phyloP scores from a whole-genome alignment of 2,888 invertebrate species.

The Gibbula magus region DNA sequence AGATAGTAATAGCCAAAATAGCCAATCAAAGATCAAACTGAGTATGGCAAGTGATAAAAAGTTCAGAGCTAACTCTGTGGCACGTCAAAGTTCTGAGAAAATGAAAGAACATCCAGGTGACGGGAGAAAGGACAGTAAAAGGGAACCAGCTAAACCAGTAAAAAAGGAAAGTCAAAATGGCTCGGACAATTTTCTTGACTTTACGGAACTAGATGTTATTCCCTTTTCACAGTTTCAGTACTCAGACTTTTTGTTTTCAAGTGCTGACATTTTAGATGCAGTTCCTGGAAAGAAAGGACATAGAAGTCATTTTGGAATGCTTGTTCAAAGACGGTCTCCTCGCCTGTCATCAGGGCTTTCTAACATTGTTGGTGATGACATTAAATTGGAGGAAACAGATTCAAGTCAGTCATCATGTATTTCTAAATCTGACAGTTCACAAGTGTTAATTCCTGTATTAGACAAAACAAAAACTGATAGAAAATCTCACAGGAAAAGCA shows the following conservation, averaged over 20 bases:
- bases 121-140: neutral
- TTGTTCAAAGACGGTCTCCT: slow-evolving; percentile 44
- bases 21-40: neutral
- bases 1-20: neutral
- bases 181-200: slow-evolving; percentile 32
- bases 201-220: slow-evolving; percentile 44
- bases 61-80: no score
- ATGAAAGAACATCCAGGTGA: neutral
- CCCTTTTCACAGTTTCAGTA: slow-evolving; percentile 44
- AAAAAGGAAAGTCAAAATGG: neutral
- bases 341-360: slow-evolving; percentile 30
- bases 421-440: neutral
- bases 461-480: neutral
- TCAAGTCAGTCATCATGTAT: neutral
- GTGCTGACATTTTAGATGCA: neutral
- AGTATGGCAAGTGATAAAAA: neutral
- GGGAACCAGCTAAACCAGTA: neutral
- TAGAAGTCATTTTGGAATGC: slow-evolving; percentile 23
- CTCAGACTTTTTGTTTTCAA: slow-evolving; percentile 42
- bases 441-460: neutral
- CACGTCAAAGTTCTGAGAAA: neutral
- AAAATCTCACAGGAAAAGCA: slow-evolving; percentile 26
- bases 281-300: neutral
- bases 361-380: slow-evolving; percentile 13
- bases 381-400: neutral